Conservation (phyloP, 1,140 invertebrate species). For the Hylyphantes graminicola region DNA sequence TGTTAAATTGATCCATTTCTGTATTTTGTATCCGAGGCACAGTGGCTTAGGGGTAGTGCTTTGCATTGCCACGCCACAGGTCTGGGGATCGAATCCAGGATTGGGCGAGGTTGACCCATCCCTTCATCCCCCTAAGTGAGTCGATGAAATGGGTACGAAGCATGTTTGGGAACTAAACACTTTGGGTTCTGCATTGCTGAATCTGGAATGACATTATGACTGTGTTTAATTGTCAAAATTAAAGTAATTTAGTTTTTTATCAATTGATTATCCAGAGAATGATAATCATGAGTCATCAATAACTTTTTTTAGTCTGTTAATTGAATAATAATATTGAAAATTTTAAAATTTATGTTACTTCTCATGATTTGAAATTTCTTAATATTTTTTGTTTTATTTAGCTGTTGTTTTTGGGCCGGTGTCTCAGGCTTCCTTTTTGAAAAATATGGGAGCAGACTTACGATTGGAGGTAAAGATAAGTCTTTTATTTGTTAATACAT, state of each 20-base stretch:
- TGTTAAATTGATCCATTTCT: too few relatives aligned
- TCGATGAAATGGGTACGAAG: too few relatives aligned
- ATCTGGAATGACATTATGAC: too few relatives aligned
- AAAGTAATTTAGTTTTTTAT: neutral
- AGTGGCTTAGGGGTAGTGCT: too few relatives aligned
- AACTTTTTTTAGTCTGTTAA: slow-evolving; percentile 69
- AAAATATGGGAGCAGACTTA: slow-evolving; percentile 81
- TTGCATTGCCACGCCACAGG: too few relatives aligned
- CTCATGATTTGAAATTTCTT: too few relatives aligned
- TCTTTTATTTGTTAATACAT: neutral
- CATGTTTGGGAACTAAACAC: too few relatives aligned
- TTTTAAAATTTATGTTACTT: neutral
- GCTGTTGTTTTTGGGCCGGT: slow-evolving; percentile 77
- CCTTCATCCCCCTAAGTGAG: too few relatives aligned
- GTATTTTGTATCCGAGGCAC: too few relatives aligned
- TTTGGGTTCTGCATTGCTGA: too few relatives aligned
- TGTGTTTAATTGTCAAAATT: neutral
- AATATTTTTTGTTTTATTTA: slow-evolving; percentile 64
- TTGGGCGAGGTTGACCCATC: too few relatives aligned
- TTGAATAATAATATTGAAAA: slow-evolving; percentile 67
- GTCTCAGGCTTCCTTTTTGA: slow-evolving; percentile 82
- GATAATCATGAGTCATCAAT: neutral
- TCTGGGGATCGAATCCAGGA: too few relatives aligned
- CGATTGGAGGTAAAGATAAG: slow-evolving; percentile 73
- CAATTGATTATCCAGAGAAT: neutral